Evolutionary conservation across 2,797 vertebrate genomes (phyloP).

Genomic region (Simalia tracyae): DNA sequence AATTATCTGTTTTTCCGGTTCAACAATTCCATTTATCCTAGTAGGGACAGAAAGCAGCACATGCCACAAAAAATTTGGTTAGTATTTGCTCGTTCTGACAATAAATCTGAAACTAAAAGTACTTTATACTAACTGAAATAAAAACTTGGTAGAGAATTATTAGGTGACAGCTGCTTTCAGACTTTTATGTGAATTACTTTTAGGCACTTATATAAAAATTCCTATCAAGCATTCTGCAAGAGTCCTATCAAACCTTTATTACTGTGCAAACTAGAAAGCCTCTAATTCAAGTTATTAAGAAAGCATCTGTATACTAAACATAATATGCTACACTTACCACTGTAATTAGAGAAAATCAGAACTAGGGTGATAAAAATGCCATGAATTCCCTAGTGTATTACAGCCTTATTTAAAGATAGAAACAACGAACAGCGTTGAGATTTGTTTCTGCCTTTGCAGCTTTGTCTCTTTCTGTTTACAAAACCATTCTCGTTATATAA

Average conservation of each 20-base stretch:
- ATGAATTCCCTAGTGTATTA: constrained; percentile 43
- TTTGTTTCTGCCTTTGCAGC: constrained; percentile 24
- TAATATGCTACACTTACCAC: constrained; percentile 27
- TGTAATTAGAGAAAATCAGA: constrained; percentile 55
- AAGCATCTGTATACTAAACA: constrained; percentile 16
- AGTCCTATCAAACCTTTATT: not conserved
- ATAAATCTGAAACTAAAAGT: constrained; percentile 6
- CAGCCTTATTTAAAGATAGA: constrained; percentile 47
- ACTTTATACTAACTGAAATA: constrained; percentile 27
- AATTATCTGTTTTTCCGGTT: not conserved
- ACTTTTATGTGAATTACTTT: constrained; percentile 31
- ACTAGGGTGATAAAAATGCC: constrained; percentile 51
- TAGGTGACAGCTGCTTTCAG: constrained; percentile 2
- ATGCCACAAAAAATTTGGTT: not conserved
- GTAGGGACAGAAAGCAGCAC: not conserved
- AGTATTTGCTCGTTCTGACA: constrained; percentile 9
- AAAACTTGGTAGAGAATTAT: constrained; percentile 20
- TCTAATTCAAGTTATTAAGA: constrained; percentile 11
- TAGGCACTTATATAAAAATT: constrained; percentile 18
- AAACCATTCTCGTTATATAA: constrained; percentile 8
- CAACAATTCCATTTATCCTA: not conserved
- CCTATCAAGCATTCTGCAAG: constrained; percentile 4
- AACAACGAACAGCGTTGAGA: constrained; percentile 31
- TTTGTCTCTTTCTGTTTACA: constrained; percentile 17
- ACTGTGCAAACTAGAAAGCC: constrained; percentile 13